Conservation (phyloP, 1,140 invertebrate species). For the Leptinotarsa texana region DNA sequence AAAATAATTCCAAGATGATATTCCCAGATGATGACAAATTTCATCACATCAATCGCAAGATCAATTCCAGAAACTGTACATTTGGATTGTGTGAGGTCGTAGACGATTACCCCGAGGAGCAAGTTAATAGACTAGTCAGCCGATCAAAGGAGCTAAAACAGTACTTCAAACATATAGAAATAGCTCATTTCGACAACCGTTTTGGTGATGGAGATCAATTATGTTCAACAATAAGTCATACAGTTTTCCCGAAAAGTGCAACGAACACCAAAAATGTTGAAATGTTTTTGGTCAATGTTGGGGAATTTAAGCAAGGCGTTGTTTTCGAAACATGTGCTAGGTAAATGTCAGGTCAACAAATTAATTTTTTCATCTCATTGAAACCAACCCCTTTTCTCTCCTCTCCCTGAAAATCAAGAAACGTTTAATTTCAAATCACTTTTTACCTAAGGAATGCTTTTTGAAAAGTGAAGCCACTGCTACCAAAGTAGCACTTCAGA, state of each 20-base stretch:
- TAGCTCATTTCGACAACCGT: neutral
- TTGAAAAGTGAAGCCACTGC: no score
- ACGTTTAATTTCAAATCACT: no score
- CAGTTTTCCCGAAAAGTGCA: slow-evolving; percentile 24
- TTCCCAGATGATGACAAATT: neutral
- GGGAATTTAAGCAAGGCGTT: slow-evolving; percentile 27
- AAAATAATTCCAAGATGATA: neutral
- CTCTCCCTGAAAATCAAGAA: no score
- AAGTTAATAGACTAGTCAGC: neutral
- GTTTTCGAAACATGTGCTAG: slow-evolving; percentile 24
- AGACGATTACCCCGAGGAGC: neutral
- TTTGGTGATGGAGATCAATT: slow-evolving; percentile 15
- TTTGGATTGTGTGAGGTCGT: slow-evolving; percentile 2
- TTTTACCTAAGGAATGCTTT: no score
- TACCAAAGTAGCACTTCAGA: no score
- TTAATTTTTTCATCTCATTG: no score
- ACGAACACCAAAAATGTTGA: slow-evolving; percentile 27
- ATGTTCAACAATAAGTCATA: slow-evolving; percentile 16
- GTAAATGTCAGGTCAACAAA: slow-evolving; percentile 15
- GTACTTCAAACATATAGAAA: neutral
- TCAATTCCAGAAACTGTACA: neutral
- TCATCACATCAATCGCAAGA: neutral
- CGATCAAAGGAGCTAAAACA: neutral
- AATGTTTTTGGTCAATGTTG: slow-evolving; percentile 22
- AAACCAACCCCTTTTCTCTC: no score